Conservation (phyloP, 2,888 invertebrate genomes). For the Prosapia bicincta region DNA sequence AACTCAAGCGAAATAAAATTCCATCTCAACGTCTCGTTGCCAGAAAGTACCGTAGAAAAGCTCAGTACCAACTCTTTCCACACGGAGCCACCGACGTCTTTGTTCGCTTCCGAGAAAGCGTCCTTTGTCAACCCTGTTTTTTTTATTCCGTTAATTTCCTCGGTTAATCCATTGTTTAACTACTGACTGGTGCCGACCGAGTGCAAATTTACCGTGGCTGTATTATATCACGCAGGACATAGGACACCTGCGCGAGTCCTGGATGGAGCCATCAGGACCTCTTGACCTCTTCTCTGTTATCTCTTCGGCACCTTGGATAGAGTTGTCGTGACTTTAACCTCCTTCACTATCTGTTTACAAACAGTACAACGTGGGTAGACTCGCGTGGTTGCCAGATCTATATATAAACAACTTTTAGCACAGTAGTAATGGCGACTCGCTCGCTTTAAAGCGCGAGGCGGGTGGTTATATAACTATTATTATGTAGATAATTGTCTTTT, state of each 20-base stretch:
- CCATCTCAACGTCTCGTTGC: too few species aligned
- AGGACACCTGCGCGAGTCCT: not conserved
- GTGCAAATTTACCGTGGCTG: not conserved
- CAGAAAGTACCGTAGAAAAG: not conserved
- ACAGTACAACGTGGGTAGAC: not conserved
- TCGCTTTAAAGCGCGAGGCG: too few species aligned
- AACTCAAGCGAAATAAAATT: too few species aligned
- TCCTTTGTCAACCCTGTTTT: not conserved
- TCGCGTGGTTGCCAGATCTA: not conserved
- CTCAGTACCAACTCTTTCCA: not conserved
- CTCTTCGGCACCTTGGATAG: slow-evolving; percentile 2
- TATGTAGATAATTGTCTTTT: too few species aligned
- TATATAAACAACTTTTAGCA: too few species aligned
- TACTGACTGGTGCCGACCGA: not conserved
- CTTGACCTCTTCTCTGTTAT: not conserved
- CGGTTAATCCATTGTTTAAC: not conserved
- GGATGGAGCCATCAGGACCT: slow-evolving; percentile 2
- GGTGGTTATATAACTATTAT: too few species aligned
- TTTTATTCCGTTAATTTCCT: not conserved
- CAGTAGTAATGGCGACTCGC: too few species aligned
- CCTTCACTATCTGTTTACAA: not conserved
- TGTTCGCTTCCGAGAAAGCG: not conserved
- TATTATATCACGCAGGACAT: not conserved
- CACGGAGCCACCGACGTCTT: not conserved
- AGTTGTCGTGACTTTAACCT: not conserved